Evolutionary conservation across 2,888 invertebrate species (phyloP).

Genomic region (Drosophila mayaguana): DNA sequence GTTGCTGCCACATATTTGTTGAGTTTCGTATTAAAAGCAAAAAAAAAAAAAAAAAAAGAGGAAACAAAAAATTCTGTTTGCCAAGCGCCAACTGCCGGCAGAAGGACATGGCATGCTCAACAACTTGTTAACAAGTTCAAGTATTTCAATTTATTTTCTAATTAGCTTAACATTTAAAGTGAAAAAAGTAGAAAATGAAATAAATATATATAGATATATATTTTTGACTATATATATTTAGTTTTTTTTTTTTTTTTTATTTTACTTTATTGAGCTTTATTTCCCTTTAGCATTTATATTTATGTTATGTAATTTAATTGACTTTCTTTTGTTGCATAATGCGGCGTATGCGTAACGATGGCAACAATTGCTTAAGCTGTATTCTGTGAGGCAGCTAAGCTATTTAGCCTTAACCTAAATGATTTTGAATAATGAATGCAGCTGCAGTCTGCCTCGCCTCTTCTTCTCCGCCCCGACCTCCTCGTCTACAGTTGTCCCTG

Average conservation of each 20-base stretch:
- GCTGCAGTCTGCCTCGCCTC: not conserved
- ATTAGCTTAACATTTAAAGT: not conserved
- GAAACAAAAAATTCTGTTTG: not conserved
- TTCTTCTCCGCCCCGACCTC: not conserved
- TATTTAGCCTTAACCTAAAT: slow-evolving; percentile 9
- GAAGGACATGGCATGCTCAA: slow-evolving; percentile 1
- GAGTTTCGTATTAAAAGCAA: slow-evolving; percentile 40
- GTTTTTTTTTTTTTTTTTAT: too few relatives aligned
- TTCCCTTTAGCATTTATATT: too few relatives aligned
- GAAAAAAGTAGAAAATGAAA: too few relatives aligned
- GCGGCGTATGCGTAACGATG: slow-evolving; percentile 40
- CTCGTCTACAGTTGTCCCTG: slow-evolving; percentile 11
- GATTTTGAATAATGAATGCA: slow-evolving; percentile 23
- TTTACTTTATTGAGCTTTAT: too few relatives aligned
- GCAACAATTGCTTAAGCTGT: slow-evolving; percentile 9
- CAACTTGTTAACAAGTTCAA: slow-evolving; percentile 17
- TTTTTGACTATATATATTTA: too few relatives aligned
- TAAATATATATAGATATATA: not conserved
- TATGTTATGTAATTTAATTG: not conserved
- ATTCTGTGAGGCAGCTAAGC: slow-evolving; percentile 3
- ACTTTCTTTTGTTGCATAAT: slow-evolving; percentile 5
- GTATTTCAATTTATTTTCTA: slow-evolving; percentile 7
- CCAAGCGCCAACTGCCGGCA: not conserved
- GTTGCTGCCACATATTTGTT: slow-evolving; percentile 45
- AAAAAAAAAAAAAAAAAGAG: too few relatives aligned